Evolutionary conservation across 2,888 invertebrate species (phyloP).

Genomic region (Phragmatobia fuliginosa): DNA sequence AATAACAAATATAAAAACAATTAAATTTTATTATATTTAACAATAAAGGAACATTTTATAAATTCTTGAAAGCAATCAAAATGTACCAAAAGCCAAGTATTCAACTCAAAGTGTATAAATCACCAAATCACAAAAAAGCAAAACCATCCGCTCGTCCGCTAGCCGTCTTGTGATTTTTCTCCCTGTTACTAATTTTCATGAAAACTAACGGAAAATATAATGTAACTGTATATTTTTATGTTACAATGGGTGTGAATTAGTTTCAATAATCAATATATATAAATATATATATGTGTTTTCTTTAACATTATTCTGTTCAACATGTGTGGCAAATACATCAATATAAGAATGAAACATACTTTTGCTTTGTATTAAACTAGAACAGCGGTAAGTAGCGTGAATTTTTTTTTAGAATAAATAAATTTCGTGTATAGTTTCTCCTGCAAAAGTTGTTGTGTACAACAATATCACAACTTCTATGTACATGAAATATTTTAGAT

Average conservation of each 20-base stretch:
- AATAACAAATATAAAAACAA: not conserved
- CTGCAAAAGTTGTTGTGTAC: constrained; percentile 31
- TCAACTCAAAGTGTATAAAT: constrained; percentile 36
- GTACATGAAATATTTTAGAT: constrained; percentile 53
- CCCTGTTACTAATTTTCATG: constrained; percentile 73
- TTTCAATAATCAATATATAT: constrained; percentile 38
- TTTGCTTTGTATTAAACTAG: constrained; percentile 73
- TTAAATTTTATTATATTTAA: not conserved
- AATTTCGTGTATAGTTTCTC: constrained; percentile 49
- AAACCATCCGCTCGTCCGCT: constrained; percentile 60
- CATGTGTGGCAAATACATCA: constrained; percentile 81
- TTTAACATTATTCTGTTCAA: constrained; percentile 60
- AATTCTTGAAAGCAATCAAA: not conserved
- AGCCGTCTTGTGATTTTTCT: constrained; percentile 75
- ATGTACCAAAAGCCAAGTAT: constrained; percentile 29
- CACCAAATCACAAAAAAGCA: constrained; percentile 38
- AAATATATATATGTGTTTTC: constrained; percentile 43
- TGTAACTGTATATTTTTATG: constrained; percentile 67
- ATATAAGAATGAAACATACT: constrained; percentile 83
- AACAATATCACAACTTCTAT: constrained; percentile 49
- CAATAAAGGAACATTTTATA: not conserved
- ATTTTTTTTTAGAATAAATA: constrained; percentile 54
- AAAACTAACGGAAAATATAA: constrained; percentile 80
- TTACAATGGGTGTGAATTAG: constrained; percentile 52
- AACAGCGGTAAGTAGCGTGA: constrained; percentile 75